Evolutionary conservation across 2,113 vertebrate species (phyloP), one percentile per base, ranked within the genome.

Genomic region (Oryzias melastigma): DNA sequence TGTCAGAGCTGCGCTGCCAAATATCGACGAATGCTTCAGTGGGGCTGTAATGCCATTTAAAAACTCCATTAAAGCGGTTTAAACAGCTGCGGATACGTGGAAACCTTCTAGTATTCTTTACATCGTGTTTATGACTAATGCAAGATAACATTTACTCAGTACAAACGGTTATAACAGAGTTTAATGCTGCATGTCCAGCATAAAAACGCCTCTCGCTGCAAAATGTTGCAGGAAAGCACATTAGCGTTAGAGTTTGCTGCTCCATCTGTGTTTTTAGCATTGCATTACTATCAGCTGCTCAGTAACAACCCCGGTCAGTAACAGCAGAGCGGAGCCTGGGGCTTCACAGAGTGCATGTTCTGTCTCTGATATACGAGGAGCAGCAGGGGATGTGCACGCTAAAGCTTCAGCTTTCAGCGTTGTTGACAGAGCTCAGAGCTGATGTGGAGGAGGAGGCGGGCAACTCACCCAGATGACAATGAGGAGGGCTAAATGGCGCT

Each of bases 351-450:
- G 66, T 29, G 42, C 66, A 51, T 25, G 55, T 52, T 63, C 65
- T 56, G 29, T 35, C 59, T 72, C 55, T 67, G 62, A 75, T 62
- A 49, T 55, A 52, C 15, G 57, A 53, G 58, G 24, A 49, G 63
- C 82, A 81, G 78, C 76, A 69, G 85, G 75, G 60, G 70, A 81
- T 75, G 80, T 73, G 77, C 82, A 57, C 52, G 64, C 44, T 67
- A 63, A 64, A 79, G 75, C 85, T 61, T 14, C 42, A 48, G 80
- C 65, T 70, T 65, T 75, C 71, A 10, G 12, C 50, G 51, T 40
- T 85, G 25, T 87, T 85, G 77, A 69, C 73, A 71, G 70, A 85
- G 80, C 80, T 85, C 60, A 56, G 47, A 50, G 69, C 54, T 71
- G 17, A 74, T 72, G 70, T 63, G 52, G 17, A 69, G 63, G 65